A percentile compares a stretch with the other conserved stretches of the same genome.
Evolutionary conservation across 2,888 invertebrate species (phyloP).

Genomic region (Ramazzottius varieornatus): DNA sequence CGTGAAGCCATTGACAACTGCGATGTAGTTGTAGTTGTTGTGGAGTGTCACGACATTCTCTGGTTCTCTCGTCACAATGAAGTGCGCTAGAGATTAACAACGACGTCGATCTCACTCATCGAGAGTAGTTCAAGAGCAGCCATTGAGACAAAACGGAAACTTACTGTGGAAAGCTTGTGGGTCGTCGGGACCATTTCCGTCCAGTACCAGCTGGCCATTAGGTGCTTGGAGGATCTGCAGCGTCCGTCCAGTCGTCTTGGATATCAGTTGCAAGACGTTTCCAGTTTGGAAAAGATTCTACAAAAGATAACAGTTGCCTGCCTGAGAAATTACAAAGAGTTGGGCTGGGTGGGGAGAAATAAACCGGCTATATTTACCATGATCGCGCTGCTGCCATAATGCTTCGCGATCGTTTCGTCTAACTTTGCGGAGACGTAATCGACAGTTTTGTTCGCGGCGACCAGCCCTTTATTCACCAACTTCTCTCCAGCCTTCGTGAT

Average conservation of each 20-base stretch:
- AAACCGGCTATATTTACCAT: background rate
- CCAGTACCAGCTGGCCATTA: constrained; percentile 15
- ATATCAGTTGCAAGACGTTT: constrained; percentile 18
- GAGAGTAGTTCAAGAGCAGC: no score
- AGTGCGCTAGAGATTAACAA: constrained; percentile 14
- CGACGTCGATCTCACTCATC: no score
- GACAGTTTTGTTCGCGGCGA: background rate
- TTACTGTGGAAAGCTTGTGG: constrained; percentile 8
- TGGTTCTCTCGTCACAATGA: constrained; percentile 20
- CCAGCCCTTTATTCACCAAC: background rate
- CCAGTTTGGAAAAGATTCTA: constrained; percentile 16
- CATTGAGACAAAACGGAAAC: background rate
- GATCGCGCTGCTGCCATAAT: background rate
- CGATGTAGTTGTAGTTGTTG: constrained; percentile 21
- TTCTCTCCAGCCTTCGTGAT: background rate
- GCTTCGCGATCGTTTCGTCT: background rate
- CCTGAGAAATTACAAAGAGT: no score
- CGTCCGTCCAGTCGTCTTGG: constrained; percentile 14
- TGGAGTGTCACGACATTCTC: constrained; percentile 18
- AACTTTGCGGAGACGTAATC: background rate
- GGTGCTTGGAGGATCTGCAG: constrained; percentile 17
- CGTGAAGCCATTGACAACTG: constrained; percentile 15
- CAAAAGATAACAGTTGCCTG: no score
- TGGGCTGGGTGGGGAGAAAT: no score
- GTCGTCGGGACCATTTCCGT: constrained; percentile 16